phyloP scores from a whole-genome alignment of 1,140 invertebrate species.

The Achroia grisella region DNA sequence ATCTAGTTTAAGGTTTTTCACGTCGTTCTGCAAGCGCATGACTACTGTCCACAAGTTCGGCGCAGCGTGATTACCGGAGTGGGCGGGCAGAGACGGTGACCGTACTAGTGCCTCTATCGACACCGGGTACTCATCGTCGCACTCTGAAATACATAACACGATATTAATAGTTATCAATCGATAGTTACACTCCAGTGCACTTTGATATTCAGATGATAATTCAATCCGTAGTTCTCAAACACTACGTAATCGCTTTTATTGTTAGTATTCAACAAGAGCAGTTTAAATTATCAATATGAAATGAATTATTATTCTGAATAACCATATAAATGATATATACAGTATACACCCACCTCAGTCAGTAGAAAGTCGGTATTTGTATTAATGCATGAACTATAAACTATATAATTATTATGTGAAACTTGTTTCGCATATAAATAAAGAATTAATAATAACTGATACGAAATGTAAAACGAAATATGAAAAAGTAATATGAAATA shows the following conservation, averaged over 20 bases:
- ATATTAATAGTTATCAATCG: background rate
- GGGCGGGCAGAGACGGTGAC: slow-evolving; percentile 65
- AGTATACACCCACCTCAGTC: slow-evolving; percentile 42
- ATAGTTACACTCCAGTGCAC: slow-evolving; percentile 2
- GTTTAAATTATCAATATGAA: background rate
- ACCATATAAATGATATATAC: slow-evolving; percentile 8
- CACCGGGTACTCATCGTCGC: slow-evolving; percentile 56
- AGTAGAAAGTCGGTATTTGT: slow-evolving; percentile 16
- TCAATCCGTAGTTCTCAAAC: background rate
- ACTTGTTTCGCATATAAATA: too few species aligned
- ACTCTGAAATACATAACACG: slow-evolving; percentile 53
- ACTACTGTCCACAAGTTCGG: slow-evolving; percentile 62
- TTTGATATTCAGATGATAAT: slow-evolving; percentile 7
- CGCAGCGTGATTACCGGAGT: slow-evolving; percentile 41
- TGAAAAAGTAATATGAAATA: too few species aligned
- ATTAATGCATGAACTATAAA: background rate
- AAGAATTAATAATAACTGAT: too few species aligned
- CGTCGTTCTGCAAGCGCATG: slow-evolving; percentile 62
- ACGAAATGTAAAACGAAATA: too few species aligned
- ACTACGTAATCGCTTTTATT: background rate
- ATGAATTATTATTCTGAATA: slow-evolving; percentile 3
- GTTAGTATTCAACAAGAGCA: background rate
- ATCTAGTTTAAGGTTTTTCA: slow-evolving; percentile 62
- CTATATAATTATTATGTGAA: too few species aligned
- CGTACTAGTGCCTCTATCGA: slow-evolving; percentile 58